Conservation (phyloP, 2,888 invertebrate species). For the Tenthredo scrophulariae region DNA sequence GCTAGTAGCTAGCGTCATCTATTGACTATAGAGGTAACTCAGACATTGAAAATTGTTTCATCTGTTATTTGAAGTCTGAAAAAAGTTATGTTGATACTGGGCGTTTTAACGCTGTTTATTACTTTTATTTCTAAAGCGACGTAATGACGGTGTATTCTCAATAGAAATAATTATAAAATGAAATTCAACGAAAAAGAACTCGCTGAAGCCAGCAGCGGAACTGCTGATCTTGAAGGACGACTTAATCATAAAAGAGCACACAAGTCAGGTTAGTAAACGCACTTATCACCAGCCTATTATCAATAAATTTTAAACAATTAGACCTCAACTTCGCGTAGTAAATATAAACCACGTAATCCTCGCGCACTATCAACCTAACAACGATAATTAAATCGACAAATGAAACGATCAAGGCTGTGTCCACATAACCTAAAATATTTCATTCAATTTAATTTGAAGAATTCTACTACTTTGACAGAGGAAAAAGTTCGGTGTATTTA, state of each 20-base stretch:
- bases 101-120: constrained; percentile 1
- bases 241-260: constrained; percentile 83
- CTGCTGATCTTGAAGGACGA: constrained; percentile 85
- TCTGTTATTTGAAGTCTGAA: constrained; percentile 21
- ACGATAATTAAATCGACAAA: neutral
- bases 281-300: constrained; percentile 56
- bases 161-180: constrained; percentile 79
- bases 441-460: neutral
- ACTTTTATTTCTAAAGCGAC: neutral
- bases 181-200: constrained; percentile 87
- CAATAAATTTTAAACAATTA: neutral
- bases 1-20: neutral
- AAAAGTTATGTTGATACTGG: constrained; percentile 41
- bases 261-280: constrained; percentile 73
- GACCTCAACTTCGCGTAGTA: neutral
- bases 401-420: neutral
- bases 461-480: neutral
- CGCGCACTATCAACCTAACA: neutral
- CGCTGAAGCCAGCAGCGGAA: constrained; percentile 82
- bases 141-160: constrained; percentile 20
- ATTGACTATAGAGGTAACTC: neutral
- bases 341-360: neutral
- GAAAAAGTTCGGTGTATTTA: constrained; percentile 52
- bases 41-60: neutral
- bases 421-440: neutral